Base-by-base conservation (phyloP, 2,113 vertebrate species). In the Polyodon spathula region DNA sequence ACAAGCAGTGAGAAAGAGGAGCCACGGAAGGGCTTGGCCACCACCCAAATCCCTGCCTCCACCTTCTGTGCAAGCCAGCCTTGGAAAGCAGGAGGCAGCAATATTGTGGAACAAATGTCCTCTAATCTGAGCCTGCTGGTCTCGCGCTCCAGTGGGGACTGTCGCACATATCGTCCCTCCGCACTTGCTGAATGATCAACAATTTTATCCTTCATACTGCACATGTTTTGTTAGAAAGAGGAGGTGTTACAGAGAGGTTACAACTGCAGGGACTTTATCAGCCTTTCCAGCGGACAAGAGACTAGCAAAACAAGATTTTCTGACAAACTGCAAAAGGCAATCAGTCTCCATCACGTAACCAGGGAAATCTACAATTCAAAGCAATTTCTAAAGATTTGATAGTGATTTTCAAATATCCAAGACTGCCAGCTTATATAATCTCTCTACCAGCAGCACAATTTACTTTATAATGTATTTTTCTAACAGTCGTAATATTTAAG, bases 31-130 rank as follows among this genome's bases (percentile, higher is more conserved):
- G 67, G 82, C 63, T 91, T 94, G 92, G 92, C 92, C 81, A 75
- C 78, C 71, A 63, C 88, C 92, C 92, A 94, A 93, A 83, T 88
- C 86, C 86, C 88, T 87, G 87, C 86, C 86, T 86, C 83, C 85
- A 88, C 92, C 92, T 89, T 95, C 92, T 95, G 92, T 88, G 90
- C 85, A 75, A 84, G 81, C 77, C 81, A 87, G 86, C 76, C 72
- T 83, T 54, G 73, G 80, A 79, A 87, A 86, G 80, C 87, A 90
- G 88, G 85, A 86, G 84, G 90, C 84, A 76, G 81, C 82, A 88
- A 84, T 85, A 81, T 63, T 72, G 84, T 79, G 84, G 84, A 92
- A 89, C 87, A 90, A 95, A 93, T 85, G 83, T 80, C 73, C 83
- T 81, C 84, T 89, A 90, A 88, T 88, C 84, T 84, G 84, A 84